Conservation (phyloP, 1,140 invertebrate species). For the Polypedilum vanderplanki region DNA sequence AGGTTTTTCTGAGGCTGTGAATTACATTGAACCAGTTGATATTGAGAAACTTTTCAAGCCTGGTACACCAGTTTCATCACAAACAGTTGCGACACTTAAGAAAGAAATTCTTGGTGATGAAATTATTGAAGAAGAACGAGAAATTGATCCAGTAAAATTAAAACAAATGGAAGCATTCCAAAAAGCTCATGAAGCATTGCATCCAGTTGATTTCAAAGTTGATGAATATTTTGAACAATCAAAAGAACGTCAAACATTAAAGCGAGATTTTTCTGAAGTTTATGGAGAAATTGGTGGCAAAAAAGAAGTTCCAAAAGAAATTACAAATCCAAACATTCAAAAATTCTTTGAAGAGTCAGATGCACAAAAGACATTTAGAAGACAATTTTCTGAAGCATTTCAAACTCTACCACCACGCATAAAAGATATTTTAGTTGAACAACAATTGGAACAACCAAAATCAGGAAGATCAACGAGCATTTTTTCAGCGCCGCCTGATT, state of each 20-base stretch:
- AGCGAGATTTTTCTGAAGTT: not conserved
- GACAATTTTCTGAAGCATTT: not conserved
- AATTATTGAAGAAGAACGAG: not conserved
- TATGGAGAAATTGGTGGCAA: not conserved
- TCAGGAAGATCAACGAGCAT: not conserved
- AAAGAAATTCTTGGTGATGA: not conserved
- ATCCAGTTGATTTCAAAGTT: constrained; percentile 8
- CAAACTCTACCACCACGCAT: not conserved
- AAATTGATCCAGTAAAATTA: not conserved
- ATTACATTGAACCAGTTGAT: not conserved
- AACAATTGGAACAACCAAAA: not conserved
- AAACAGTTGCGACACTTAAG: not conserved
- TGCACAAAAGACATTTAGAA: not conserved
- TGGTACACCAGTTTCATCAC: not conserved
- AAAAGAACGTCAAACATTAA: not conserved
- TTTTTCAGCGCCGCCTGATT: not conserved
- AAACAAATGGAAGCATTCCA: not conserved
- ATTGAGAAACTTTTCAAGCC: not conserved
- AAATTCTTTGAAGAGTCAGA: constrained; percentile 8
- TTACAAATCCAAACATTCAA: not conserved
- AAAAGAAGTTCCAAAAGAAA: not conserved
- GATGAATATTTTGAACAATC: constrained; percentile 12
- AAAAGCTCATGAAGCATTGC: not conserved
- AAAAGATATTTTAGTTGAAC: not conserved
- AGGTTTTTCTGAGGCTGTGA: not conserved